These are phyloP conservation scores for Lithophane ornitopus DNA, from an alignment of 2,888 invertebrate genomes.

Conservation along the genomic window DNA sequence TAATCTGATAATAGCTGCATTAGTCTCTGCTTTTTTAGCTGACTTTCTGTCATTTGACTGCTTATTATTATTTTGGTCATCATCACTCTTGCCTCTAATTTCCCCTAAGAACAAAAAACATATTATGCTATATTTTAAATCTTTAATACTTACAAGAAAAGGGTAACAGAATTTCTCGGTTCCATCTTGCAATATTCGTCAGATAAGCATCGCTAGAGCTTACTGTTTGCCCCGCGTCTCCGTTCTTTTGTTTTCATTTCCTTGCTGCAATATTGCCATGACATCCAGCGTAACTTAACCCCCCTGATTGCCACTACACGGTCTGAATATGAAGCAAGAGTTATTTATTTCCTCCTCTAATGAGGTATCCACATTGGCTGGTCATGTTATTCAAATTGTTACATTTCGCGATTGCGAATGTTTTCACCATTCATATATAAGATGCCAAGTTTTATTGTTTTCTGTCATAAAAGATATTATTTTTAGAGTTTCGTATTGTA, in stretches of 20 bases:
- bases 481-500: conserved; percentile 47
- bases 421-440: conserved; percentile 69
- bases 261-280: conserved; percentile 82
- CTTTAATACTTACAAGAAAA: not conserved
- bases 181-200: conserved; percentile 23
- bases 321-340: conserved; percentile 67
- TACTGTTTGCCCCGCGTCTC: conserved; percentile 64
- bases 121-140: not conserved
- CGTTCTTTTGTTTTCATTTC: conserved; percentile 80
- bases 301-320: conserved; percentile 71
- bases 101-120: not conserved
- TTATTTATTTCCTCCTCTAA: conserved; percentile 71
- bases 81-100: not conserved
- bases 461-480: conserved; percentile 55
- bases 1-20: not conserved
- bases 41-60: not conserved
- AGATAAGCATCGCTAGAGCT: conserved; percentile 39
- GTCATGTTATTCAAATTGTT: conserved; percentile 70
- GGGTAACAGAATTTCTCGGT: not conserved
- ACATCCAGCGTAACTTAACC: conserved; percentile 81
- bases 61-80: not conserved
- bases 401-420: conserved; percentile 70
- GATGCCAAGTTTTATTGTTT: conserved; percentile 66
- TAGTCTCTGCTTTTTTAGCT: not conserved
- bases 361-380: conserved; percentile 72